Conservation (phyloP, 1,140 invertebrate species). For the Neodiprion lecontei region DNA sequence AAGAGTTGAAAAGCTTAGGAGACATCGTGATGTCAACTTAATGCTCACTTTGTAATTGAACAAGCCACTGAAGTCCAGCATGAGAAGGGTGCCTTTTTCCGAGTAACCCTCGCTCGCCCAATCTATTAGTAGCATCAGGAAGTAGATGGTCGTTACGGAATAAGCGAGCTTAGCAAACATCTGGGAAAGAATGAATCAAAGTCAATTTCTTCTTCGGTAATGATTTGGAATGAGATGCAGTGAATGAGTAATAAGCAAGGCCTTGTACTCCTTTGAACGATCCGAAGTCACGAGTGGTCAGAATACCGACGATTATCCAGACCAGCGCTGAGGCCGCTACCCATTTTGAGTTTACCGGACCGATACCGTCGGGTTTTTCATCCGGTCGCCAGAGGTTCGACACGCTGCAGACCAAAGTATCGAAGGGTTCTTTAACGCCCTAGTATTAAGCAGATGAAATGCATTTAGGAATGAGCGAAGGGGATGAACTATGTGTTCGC, state of each 20-base stretch:
- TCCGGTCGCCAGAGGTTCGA: conserved; percentile 1
- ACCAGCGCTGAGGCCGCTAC: background rate
- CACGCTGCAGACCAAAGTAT: conserved; percentile 4
- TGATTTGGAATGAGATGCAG: background rate
- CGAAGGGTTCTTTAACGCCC: conserved; percentile 6
- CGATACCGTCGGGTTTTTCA: background rate
- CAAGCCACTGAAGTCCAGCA: background rate
- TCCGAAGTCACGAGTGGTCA: background rate
- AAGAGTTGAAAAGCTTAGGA: background rate
- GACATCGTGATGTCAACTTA: background rate
- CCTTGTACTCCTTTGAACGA: background rate
- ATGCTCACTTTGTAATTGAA: background rate
- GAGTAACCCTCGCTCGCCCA: background rate
- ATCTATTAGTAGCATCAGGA: background rate
- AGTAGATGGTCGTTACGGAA: background rate
- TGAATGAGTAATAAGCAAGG: background rate
- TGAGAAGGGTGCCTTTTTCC: background rate
- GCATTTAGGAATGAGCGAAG: background rate
- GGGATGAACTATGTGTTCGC: background rate
- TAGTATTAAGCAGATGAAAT: background rate
- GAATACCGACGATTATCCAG: background rate
- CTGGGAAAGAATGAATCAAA: background rate
- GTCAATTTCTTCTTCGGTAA: background rate
- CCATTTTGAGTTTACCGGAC: background rate
- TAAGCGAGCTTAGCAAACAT: background rate